Base-by-base conservation (phyloP, 1,140 invertebrate species). In the Lithobius niger region DNA sequence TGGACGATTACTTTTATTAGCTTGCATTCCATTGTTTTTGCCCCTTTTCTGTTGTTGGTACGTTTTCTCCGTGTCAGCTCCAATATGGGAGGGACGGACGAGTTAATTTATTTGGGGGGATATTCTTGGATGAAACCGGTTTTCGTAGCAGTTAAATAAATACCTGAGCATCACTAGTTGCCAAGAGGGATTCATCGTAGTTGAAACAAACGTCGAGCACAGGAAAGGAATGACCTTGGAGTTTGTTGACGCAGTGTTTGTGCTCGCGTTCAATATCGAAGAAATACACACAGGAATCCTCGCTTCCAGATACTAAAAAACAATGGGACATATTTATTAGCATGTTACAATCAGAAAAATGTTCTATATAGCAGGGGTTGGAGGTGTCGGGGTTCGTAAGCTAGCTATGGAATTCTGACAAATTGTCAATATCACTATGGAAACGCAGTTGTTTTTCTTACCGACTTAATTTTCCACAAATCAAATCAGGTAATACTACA, bases 121-220 rank as follows among this genome's bases (percentile, higher is more conserved):
- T n/a, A n/a, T n/a, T n/a, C n/a, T n/a, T n/a, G n/a, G n/a, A n/a
- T n/a, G n/a, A n/a, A n/a, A n/a, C n/a, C n/a, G n/a, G n/a, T n/a
- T n/a, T n/a, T n/a, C n/a, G n/a, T n/a, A n/a, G n/a, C n/a, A n/a
- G 31, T 36, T 36, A 13, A 52, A 16, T 54, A 6, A 10, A 36
- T 57, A 57, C 56, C 55, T 85, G 78, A 52, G 80, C 73, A 74
- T 93, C 89, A 66, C 82, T 85, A 26, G 85, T 87, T 42, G 87
- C 88, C 27, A 93, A 72, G 57, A 91, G 72, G 66, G 84, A 86
- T 73, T 92, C 88, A 71, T 92, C 86, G 72, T 86, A 88, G 73
- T 89, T 91, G 67, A 93, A 91, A 62, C 81, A 83, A 15, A 92
- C 82, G 54, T 86, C 83, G 2, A 90, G 70, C 26, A 89, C 84